Evolutionary conservation across 2,113 vertebrate species (phyloP).

Genomic region (Cranoglanis bouderius): DNA sequence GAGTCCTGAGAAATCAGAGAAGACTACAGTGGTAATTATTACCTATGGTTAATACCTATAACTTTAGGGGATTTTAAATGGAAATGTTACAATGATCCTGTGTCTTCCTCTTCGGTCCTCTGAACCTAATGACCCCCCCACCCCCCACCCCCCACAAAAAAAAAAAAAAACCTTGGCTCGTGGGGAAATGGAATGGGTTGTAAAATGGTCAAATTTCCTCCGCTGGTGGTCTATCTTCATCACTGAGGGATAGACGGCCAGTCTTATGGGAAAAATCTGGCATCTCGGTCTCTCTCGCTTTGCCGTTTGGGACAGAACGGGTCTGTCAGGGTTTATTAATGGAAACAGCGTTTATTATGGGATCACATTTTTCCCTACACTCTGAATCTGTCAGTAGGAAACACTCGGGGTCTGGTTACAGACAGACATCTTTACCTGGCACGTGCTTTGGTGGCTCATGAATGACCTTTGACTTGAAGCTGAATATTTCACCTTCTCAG

Average conservation of each 20-base stretch:
- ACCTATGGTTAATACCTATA: neutral
- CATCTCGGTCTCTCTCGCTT: constrained; percentile 40
- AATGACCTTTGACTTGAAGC: constrained; percentile 11
- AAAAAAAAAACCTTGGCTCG: constrained; percentile 53
- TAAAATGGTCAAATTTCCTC: constrained; percentile 47
- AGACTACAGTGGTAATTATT: neutral
- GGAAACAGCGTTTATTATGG: constrained; percentile 15
- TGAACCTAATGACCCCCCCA: neutral
- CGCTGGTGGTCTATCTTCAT: constrained; percentile 34
- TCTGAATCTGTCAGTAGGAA: constrained; percentile 38
- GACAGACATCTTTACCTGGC: constrained; percentile 5
- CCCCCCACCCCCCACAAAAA: too few species aligned
- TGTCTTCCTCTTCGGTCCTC: constrained; percentile 47
- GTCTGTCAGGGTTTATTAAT: constrained; percentile 15
- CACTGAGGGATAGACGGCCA: constrained; percentile 28
- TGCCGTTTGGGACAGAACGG: constrained; percentile 42
- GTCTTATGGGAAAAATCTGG: constrained; percentile 50
- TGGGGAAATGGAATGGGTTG: constrained; percentile 41
- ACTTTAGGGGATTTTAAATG: neutral
- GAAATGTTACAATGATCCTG: constrained; percentile 45
- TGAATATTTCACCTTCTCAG: neutral
- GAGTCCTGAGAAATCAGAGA: neutral
- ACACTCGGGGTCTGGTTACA: constrained; percentile 34
- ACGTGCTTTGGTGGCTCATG: neutral
- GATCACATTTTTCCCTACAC: constrained; percentile 36